phyloP scores from a whole-genome alignment of 2,888 invertebrate species.

The Trissolcus japonicus region DNA sequence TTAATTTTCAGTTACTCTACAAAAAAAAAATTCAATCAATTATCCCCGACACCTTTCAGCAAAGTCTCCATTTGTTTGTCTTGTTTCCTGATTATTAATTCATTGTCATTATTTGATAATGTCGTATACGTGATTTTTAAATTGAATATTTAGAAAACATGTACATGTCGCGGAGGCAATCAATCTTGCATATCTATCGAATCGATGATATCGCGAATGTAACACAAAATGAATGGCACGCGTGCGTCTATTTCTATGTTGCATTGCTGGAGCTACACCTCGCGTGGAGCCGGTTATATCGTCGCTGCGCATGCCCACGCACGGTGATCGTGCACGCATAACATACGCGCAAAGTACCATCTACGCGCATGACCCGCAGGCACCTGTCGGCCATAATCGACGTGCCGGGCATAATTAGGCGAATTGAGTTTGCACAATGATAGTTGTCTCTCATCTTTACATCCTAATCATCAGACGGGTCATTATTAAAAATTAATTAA shows the following conservation, averaged over 20 bases:
- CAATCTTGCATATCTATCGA: conserved; percentile 13
- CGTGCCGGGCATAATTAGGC: conserved; percentile 47
- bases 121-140: no score
- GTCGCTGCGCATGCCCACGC: conserved; percentile 52
- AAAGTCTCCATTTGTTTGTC: no score
- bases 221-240: conserved; percentile 50
- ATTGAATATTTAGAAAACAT: no score
- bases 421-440: conserved; percentile 23
- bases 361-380: conserved; percentile 48
- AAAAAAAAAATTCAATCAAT: no score
- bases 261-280: conserved; percentile 31
- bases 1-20: no score
- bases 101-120: no score
- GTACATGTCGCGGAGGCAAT: no score
- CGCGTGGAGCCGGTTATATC: conserved; percentile 43
- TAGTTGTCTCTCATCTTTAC: conserved; percentile 6
- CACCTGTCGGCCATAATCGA: conserved; percentile 55
- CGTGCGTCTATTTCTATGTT: conserved; percentile 28
- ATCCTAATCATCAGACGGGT: neutral
- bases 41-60: no score
- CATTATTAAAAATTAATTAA: neutral
- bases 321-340: conserved; percentile 46
- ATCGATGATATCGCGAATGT: conserved; percentile 33
- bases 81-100: no score
- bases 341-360: conserved; percentile 47